Percentiles rank a stretch among this genome's conserved stretches.
Evolutionary conservation across 2,888 invertebrate genomes (phyloP).

Genomic region (Anorthoa munda): DNA sequence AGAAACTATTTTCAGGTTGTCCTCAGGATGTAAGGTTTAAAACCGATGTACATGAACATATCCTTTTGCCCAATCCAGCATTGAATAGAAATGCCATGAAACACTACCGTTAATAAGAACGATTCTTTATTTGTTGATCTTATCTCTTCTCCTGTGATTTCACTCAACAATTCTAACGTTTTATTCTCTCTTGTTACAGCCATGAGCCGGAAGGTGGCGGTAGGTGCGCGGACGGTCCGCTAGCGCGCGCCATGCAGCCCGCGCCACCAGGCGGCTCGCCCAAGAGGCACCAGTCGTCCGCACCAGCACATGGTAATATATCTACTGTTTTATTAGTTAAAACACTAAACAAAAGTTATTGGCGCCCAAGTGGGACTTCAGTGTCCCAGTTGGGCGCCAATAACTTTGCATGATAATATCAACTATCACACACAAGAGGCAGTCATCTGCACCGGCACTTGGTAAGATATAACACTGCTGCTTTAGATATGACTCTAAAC

Average conservation of each 20-base stretch:
- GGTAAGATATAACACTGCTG: constrained; percentile 68
- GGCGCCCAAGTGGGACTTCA: too few species aligned
- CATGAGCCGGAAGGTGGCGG: constrained; percentile 93
- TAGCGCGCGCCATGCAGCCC: constrained; percentile 90
- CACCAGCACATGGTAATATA: constrained; percentile 73
- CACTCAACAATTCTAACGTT: constrained; percentile 25
- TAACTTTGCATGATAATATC: too few species aligned
- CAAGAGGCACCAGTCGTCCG: constrained; percentile 83
- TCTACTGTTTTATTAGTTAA: neutral
- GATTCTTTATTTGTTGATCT: neutral
- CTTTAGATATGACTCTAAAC: neutral
- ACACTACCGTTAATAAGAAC: neutral
- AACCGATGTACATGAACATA: neutral
- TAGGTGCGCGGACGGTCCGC: constrained; percentile 91
- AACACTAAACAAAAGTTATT: too few species aligned
- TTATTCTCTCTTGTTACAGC: constrained; percentile 87
- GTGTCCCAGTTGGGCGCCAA: too few species aligned
- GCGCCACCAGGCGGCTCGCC: constrained; percentile 89
- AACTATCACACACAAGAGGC: constrained; percentile 74
- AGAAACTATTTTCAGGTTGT: too few species aligned
- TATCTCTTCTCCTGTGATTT: neutral
- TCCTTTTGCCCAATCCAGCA: too few species aligned
- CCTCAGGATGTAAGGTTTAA: too few species aligned
- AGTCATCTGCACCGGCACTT: constrained; percentile 76
- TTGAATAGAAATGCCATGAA: neutral